Conservation (phyloP, 2,797 vertebrate species). For the Enoplosus armatus region DNA sequence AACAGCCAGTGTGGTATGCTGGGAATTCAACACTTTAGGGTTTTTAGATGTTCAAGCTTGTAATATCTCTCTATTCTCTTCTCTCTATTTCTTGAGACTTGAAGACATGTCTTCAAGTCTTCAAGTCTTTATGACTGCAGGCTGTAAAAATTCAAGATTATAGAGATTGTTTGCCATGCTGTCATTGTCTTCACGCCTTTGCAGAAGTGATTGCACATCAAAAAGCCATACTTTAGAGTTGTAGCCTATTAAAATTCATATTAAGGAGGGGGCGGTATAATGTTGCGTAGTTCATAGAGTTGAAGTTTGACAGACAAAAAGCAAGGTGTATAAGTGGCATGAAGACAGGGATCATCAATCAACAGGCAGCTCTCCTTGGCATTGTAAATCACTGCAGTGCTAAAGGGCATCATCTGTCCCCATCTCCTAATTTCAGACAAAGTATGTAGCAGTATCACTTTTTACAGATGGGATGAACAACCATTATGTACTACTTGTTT, state of each 20-base stretch:
- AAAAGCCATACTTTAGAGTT: constrained; percentile 34
- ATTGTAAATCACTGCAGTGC: constrained; percentile 54
- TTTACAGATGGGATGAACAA: constrained; percentile 58
- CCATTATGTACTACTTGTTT: constrained; percentile 73
- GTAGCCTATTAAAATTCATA: constrained; percentile 22
- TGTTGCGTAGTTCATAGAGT: constrained; percentile 23
- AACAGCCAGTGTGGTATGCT: constrained; percentile 18
- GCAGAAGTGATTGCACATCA: constrained; percentile 35
- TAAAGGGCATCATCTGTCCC: constrained; percentile 57
- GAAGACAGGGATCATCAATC: constrained; percentile 64
- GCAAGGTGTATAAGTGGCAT: constrained; percentile 42
- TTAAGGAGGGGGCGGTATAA: constrained; percentile 10
- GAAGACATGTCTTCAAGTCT: constrained; percentile 8
- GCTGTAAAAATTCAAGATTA: constrained; percentile 25
- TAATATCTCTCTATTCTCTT: not conserved
- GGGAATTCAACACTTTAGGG: constrained; percentile 26
- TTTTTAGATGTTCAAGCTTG: constrained; percentile 25
- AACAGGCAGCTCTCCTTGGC: constrained; percentile 52
- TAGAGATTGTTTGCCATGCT: constrained; percentile 22
- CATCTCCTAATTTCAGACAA: constrained; percentile 42
- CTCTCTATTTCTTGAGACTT: constrained; percentile 37
- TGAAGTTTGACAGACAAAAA: constrained; percentile 55
- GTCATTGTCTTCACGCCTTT: constrained; percentile 7
- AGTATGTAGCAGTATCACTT: constrained; percentile 5
- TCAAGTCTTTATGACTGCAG: constrained; percentile 29